Conservation (phyloP, 2,797 vertebrate genomes). For the Neosilurus hyrtlii region DNA sequence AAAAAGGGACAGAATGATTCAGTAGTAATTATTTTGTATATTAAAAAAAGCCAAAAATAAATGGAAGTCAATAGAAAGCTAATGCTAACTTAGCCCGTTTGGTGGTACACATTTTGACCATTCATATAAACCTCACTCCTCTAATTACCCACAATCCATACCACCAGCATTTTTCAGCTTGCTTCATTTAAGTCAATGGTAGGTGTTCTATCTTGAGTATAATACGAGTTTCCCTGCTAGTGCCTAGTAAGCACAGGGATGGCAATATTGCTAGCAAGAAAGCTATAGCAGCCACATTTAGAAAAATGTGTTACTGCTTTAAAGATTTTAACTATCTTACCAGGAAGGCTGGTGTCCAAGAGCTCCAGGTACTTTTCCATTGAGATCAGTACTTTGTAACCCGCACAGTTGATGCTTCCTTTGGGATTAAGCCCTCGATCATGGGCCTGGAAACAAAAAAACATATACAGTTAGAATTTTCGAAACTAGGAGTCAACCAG, state of each 20-base stretch:
- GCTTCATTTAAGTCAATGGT: neutral
- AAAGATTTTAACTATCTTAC: constrained; percentile 60
- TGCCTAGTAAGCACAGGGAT: neutral
- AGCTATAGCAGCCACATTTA: too few species aligned
- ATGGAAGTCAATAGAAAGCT: too few species aligned
- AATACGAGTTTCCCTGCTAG: neutral
- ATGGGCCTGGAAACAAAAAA: constrained; percentile 71
- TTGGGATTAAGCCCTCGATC: constrained; percentile 80
- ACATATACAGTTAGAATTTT: neutral
- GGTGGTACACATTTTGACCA: too few species aligned
- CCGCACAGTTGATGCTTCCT: constrained; percentile 83
- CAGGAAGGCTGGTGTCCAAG: constrained; percentile 80
- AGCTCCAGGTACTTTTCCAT: constrained; percentile 89
- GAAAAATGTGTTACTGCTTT: neutral
- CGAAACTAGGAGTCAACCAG: neutral
- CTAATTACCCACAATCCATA: too few species aligned
- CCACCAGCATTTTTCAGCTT: neutral
- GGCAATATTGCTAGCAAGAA: neutral
- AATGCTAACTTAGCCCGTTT: too few species aligned
- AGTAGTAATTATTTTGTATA: too few species aligned
- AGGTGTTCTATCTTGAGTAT: neutral
- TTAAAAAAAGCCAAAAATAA: too few species aligned
- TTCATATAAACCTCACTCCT: neutral
- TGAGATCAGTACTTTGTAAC: constrained; percentile 87
- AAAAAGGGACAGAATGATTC: too few species aligned